A percentile compares a stretch with the other conserved stretches of the same genome.
These are phyloP conservation scores for Lucilia cuprina DNA, from an alignment of 1,140 invertebrate species.

Conservation along the genomic window DNA sequence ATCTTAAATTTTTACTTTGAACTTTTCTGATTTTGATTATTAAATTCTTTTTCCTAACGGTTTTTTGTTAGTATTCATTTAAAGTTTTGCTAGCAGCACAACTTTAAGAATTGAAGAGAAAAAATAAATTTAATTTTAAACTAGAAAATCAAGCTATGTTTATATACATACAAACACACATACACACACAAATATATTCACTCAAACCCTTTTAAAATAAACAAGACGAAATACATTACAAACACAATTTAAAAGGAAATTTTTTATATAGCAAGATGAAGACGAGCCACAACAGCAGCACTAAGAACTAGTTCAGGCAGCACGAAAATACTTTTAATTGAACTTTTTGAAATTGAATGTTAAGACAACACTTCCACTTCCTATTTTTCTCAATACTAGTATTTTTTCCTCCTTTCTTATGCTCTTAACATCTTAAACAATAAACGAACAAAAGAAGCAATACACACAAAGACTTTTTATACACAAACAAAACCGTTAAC, in stretches of 20 bases:
- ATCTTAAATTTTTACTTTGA: background rate
- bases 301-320: background rate
- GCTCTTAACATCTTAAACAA: background rate
- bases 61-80: background rate
- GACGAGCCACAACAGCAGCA: too few species aligned
- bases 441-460: background rate
- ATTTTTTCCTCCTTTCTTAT: background rate
- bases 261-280: background rate
- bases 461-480: background rate
- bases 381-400: background rate
- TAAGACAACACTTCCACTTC: background rate
- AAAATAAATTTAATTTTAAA: background rate
- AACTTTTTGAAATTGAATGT: conserved; percentile 21
- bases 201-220: background rate
- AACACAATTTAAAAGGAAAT: background rate
- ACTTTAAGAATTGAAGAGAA: background rate
- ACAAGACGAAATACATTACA: background rate
- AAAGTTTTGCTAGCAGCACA: background rate
- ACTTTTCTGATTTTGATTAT: background rate
- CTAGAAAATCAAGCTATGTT: background rate
- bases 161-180: background rate
- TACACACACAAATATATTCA: background rate
- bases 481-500: too few species aligned
- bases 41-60: background rate
- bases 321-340: conserved; percentile 17